A percentile compares a stretch with the other conserved stretches of the same genome.
phyloP scores from a whole-genome alignment of 2,888 invertebrate species.

The Tuberolachnus salignus region DNA sequence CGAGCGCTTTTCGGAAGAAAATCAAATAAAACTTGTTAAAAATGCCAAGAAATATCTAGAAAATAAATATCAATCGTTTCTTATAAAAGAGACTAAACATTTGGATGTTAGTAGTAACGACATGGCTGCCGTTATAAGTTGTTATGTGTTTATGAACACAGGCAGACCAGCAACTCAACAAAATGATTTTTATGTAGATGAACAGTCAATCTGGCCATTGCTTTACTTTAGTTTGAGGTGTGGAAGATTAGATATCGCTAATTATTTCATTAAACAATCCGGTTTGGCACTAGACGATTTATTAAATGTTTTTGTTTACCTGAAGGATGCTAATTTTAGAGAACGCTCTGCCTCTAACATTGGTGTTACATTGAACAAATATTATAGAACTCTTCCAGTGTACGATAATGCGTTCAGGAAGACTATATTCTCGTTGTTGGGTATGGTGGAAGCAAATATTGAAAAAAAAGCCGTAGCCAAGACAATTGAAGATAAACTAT shows the following conservation, averaged over 20 bases:
- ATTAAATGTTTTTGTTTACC: slow-evolving; percentile 23
- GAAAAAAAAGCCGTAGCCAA: slow-evolving; percentile 40
- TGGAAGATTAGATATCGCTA: slow-evolving; percentile 36
- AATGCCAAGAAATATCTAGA: slow-evolving; percentile 50
- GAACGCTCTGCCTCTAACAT: slow-evolving; percentile 19
- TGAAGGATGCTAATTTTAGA: slow-evolving; percentile 22
- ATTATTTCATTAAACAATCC: slow-evolving; percentile 29
- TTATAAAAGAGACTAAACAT: slow-evolving; percentile 45
- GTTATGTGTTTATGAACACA: slow-evolving; percentile 33
- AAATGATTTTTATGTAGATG: slow-evolving; percentile 38
- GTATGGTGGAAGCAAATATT: slow-evolving; percentile 44
- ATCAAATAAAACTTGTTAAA: slow-evolving; percentile 36
- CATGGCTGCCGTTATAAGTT: slow-evolving; percentile 33
- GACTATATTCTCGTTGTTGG: slow-evolving; percentile 38
- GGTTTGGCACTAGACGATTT: slow-evolving; percentile 30
- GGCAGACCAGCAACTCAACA: slow-evolving; percentile 4
- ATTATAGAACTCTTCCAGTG: slow-evolving; percentile 23
- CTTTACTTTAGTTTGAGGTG: slow-evolving; percentile 38
- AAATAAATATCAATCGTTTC: slow-evolving; percentile 40
- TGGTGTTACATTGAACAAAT: slow-evolving; percentile 30
- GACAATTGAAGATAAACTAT: slow-evolving; percentile 49
- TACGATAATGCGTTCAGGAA: slow-evolving; percentile 47
- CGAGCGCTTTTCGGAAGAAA: slow-evolving; percentile 37
- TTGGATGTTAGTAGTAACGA: neutral
- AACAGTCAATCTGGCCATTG: slow-evolving; percentile 44